Percentiles rank a stretch among this genome's conserved stretches.
Evolutionary conservation across 2,888 invertebrate genomes (phyloP).

Genomic region (Malthinus flaveolus): DNA sequence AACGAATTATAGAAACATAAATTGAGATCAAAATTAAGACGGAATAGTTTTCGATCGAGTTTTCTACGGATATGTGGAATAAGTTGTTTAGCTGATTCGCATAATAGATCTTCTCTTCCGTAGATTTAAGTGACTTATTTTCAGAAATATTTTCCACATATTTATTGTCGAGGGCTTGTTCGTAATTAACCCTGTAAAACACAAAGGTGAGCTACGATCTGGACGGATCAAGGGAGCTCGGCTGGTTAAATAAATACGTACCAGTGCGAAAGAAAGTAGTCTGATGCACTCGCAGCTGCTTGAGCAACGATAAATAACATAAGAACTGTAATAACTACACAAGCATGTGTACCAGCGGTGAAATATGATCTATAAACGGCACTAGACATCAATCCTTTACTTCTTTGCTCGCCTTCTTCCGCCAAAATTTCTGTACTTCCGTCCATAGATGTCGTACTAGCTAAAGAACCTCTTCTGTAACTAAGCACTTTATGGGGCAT

Average conservation of each 20-base stretch:
- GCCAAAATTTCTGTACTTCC: slow-evolving; percentile 44
- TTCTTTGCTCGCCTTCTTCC: slow-evolving; percentile 61
- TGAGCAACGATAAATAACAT: slow-evolving; percentile 69
- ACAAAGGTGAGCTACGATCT: too few relatives aligned
- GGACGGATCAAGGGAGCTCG: too few relatives aligned
- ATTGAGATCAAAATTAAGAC: slow-evolving; percentile 59
- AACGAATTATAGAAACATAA: slow-evolving; percentile 57
- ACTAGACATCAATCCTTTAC: slow-evolving; percentile 61
- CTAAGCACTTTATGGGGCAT: neutral
- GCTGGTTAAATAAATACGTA: slow-evolving; percentile 44
- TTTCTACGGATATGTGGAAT: neutral
- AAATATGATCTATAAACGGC: slow-evolving; percentile 71
- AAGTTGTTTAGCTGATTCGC: too few relatives aligned
- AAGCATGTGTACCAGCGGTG: slow-evolving; percentile 69
- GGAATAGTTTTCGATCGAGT: slow-evolving; percentile 49
- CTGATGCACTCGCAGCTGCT: slow-evolving; percentile 71
- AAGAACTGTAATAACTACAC: slow-evolving; percentile 62
- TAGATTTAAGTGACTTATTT: too few relatives aligned
- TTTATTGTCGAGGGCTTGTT: too few relatives aligned
- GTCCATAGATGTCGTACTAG: slow-evolving; percentile 56
- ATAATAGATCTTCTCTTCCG: too few relatives aligned
- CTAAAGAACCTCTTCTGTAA: slow-evolving; percentile 59
- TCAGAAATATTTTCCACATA: too few relatives aligned
- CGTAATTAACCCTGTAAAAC: too few relatives aligned
- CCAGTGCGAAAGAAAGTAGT: slow-evolving; percentile 81